phyloP scores from a whole-genome alignment of 2,888 invertebrate genomes.

The Latheticus oryzae region DNA sequence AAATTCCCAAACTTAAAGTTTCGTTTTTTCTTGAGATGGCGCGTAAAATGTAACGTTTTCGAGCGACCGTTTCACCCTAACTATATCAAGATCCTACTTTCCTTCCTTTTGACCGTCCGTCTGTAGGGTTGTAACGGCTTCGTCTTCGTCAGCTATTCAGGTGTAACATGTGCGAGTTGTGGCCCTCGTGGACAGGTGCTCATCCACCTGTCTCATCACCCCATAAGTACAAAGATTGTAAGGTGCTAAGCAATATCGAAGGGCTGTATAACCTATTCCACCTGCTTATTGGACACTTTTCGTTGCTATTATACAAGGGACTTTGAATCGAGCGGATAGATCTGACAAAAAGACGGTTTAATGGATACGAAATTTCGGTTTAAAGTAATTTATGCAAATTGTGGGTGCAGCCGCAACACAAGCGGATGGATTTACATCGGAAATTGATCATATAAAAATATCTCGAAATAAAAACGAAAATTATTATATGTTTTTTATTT shows the following conservation, averaged over 20 bases:
- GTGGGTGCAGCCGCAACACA: too few relatives aligned
- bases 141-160: slow-evolving; percentile 56
- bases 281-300: slow-evolving; percentile 50
- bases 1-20: too few relatives aligned
- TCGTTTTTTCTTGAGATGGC: too few relatives aligned
- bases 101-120: too few relatives aligned
- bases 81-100: too few relatives aligned
- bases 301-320: slow-evolving; percentile 44
- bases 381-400: slow-evolving; percentile 39
- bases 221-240: slow-evolving; percentile 45
- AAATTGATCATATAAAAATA: too few relatives aligned
- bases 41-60: too few relatives aligned
- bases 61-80: too few relatives aligned
- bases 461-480: too few relatives aligned
- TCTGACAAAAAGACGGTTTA: slow-evolving; percentile 14
- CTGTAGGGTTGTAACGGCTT: slow-evolving; percentile 56
- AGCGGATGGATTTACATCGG: too few relatives aligned
- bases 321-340: slow-evolving; percentile 5
- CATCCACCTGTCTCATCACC: slow-evolving; percentile 57
- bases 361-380: slow-evolving; percentile 34
- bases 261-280: slow-evolving; percentile 41
- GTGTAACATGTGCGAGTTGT: slow-evolving; percentile 58
- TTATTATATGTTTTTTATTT: too few relatives aligned
- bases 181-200: slow-evolving; percentile 58
- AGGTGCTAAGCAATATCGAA: slow-evolving; percentile 36